Evolutionary conservation across 2,797 vertebrate genomes (phyloP), one percentile per base, ranked within the genome.

Genomic region (Telmatherina bonti): DNA sequence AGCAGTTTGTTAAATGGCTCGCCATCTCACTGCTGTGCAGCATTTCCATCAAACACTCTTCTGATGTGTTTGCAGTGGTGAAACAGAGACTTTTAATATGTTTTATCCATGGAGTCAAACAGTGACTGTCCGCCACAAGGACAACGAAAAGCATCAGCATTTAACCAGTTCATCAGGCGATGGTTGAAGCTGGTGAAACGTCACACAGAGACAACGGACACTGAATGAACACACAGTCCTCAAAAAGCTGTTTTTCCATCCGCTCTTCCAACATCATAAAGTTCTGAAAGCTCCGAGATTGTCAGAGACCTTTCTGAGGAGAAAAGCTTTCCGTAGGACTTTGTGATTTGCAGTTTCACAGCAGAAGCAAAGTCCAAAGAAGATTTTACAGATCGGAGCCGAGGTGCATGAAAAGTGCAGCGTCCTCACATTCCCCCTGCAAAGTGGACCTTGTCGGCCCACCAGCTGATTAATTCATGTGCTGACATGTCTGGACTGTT

Each of bases 191-290:
- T 22, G n/a, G 7, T 22, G 45, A 22, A n/a, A 22, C 18, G 38
- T 65, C 54, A 16, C 35, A 41, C 27, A 51, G 41, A 29, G 54
- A 65, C 51, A 65, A 51, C 53, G 27, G 33, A 54, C 62, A n/a
- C 26, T 30, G 62, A 65, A 31, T 38, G 11, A 0, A 26, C 51
- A 22, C 22, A 22, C 45, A 41, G 18, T 53, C 29, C 24, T 41
- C 62, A 33, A 54, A 43, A 54, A 54, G 26, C 20, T 58, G 15
- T 58, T 59, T 68, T 68, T 58, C 55, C 54, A 27, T 33, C 30
- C 2, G 18, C 41, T 30, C 30, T 49, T 67, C 65, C 65, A 67
- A 55, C 30, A 58, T 35, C 43, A 35, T 49, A 49, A 49, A 41
- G 38, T 22, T 1, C 20, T n/a, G 12, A 22, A 33, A 35, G 20